phyloP scores from a whole-genome alignment of 2,113 vertebrate species.

The Okapia johnstoni region DNA sequence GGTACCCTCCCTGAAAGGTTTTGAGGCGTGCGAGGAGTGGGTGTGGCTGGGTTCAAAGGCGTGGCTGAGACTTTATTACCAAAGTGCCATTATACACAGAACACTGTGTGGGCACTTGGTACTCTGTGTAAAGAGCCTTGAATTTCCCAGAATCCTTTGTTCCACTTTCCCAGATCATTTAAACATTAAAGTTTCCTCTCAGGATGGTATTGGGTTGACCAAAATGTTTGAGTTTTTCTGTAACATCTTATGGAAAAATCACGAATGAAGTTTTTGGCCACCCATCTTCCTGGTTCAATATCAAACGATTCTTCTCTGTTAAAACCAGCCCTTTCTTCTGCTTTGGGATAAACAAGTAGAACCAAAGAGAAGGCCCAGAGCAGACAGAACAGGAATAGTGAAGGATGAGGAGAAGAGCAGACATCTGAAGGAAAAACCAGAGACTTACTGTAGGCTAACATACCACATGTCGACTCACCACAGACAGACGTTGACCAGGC shows the following conservation, averaged over 20 bases:
- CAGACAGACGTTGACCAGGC: not conserved
- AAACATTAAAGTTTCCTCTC: constrained; percentile 64
- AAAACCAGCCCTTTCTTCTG: constrained; percentile 63
- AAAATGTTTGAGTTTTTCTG: not conserved
- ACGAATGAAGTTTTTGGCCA: not conserved
- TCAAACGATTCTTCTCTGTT: constrained; percentile 54
- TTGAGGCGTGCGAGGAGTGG: constrained; percentile 56
- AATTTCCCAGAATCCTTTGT: constrained; percentile 73
- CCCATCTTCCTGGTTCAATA: constrained; percentile 62
- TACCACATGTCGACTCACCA: not conserved
- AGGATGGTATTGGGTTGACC: constrained; percentile 49
- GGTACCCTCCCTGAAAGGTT: constrained; percentile 23
- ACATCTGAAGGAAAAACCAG: not conserved
- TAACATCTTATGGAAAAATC: not conserved
- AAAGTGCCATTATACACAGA: constrained; percentile 63
- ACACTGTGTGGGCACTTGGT: constrained; percentile 53
- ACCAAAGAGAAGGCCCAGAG: not conserved
- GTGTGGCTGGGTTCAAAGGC: constrained; percentile 56
- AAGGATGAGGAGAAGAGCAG: not conserved
- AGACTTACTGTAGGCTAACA: not conserved
- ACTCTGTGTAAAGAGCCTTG: constrained; percentile 15
- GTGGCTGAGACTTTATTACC: constrained; percentile 53
- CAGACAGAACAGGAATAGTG: constrained; percentile 6
- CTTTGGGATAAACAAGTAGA: not conserved
- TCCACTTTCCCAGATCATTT: constrained; percentile 71